phyloP scores from a whole-genome alignment of 2,113 vertebrate species.

The Tachuris rubrigastra region DNA sequence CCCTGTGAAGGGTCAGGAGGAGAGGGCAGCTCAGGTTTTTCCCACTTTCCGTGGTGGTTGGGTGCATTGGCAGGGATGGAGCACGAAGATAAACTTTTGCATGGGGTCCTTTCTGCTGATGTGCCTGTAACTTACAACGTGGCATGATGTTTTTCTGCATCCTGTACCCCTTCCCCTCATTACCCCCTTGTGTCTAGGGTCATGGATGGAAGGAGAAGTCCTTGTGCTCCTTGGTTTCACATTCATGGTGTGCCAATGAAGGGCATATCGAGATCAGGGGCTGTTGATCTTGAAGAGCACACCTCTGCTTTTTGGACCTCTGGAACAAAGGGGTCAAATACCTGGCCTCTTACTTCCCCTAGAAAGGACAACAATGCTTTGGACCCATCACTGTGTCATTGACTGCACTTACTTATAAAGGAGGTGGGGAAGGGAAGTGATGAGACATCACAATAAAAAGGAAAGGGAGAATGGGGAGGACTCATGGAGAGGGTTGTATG shows the following conservation, averaged over 20 bases:
- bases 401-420: background rate
- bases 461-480: background rate
- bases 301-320: background rate
- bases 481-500: background rate
- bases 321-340: background rate
- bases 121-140: background rate
- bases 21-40: background rate
- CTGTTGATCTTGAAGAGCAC: background rate
- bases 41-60: rapidly evolving
- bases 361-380: background rate
- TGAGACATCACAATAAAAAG: background rate
- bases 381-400: background rate
- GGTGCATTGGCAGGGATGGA: rapidly evolving
- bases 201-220: background rate
- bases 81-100: background rate
- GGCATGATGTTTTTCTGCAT: background rate
- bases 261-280: rapidly evolving
- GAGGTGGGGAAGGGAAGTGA: background rate
- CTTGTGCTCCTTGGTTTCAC: background rate
- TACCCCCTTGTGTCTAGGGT: background rate
- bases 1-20: background rate
- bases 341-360: background rate
- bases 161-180: background rate
- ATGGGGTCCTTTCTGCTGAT: background rate
- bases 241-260: background rate